Conservation (phyloP, 2,113 vertebrate species). For the Cavia porcellus region DNA sequence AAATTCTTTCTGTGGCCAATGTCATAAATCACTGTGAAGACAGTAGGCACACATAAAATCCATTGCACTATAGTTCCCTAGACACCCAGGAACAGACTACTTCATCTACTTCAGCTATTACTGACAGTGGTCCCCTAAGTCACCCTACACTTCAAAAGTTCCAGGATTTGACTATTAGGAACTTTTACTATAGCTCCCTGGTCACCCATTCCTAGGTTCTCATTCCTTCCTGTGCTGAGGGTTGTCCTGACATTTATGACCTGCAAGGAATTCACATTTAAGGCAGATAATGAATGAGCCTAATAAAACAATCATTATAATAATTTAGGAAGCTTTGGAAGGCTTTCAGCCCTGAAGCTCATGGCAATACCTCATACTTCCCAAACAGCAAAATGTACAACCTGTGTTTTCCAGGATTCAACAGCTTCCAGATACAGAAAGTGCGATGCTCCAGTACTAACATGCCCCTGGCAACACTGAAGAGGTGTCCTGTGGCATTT, state of each 20-base stretch:
- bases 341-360: not conserved
- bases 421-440: not conserved
- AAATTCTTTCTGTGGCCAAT: constrained; percentile 68
- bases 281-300: constrained; percentile 28
- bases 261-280: constrained; percentile 61
- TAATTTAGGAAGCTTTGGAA: not conserved
- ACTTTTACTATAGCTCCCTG: constrained; percentile 72
- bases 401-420: not conserved
- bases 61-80: not conserved
- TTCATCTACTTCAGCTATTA: constrained; percentile 71
- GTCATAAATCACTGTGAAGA: constrained; percentile 55
- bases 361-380: not conserved
- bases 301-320: constrained; percentile 68
- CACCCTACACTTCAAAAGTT: constrained; percentile 75
- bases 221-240: constrained; percentile 71
- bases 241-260: constrained; percentile 15
- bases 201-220: constrained; percentile 67
- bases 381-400: not conserved
- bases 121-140: constrained; percentile 54
- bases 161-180: constrained; percentile 70
- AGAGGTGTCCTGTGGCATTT: not conserved
- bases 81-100: not conserved
- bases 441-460: not conserved
- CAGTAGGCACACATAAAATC: constrained; percentile 64
- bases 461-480: not conserved